A percentile compares a stretch with the other conserved stretches of the same genome.
These are phyloP conservation scores for Siniperca chuatsi DNA, from an alignment of 2,113 vertebrate genomes.

Conservation along the genomic window DNA sequence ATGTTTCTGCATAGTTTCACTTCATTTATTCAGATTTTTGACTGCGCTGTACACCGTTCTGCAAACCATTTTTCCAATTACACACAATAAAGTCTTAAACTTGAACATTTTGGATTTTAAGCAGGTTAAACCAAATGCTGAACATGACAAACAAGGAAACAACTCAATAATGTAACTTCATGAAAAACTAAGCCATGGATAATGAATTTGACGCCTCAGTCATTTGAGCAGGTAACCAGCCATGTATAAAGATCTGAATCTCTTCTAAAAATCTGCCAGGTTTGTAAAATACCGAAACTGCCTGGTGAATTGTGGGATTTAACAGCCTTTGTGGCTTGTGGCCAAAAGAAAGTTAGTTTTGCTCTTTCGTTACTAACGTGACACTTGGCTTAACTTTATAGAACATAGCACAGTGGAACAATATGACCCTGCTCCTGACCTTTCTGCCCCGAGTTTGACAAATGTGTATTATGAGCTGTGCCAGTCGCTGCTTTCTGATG, in stretches of 20 bases:
- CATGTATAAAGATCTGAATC: background rate
- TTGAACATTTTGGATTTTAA: background rate
- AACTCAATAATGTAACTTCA: background rate
- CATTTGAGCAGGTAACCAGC: background rate
- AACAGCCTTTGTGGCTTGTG: slow-evolving; percentile 24
- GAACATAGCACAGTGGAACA: slow-evolving; percentile 44
- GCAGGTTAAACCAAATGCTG: background rate
- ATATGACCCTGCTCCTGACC: slow-evolving; percentile 42
- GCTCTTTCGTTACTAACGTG: slow-evolving; percentile 14
- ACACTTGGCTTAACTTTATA: slow-evolving; percentile 46
- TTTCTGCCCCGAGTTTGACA: slow-evolving; percentile 20
- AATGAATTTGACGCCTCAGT: background rate
- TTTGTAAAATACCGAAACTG: background rate
- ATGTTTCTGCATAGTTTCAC: too few species aligned
- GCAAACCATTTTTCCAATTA: too few species aligned
- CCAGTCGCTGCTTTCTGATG: slow-evolving; percentile 26
- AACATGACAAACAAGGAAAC: background rate
- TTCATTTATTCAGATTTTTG: too few species aligned
- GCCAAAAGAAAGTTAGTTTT: slow-evolving; percentile 45
- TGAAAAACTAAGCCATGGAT: background rate
- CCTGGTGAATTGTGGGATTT: slow-evolving; percentile 11
- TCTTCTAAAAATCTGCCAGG: background rate
- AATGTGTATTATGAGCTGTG: slow-evolving; percentile 24
- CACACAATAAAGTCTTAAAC: background rate
- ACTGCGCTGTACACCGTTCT: too few species aligned